phyloP scores from a whole-genome alignment of 2,113 vertebrate genomes.

The Neodon shergylaensis region DNA sequence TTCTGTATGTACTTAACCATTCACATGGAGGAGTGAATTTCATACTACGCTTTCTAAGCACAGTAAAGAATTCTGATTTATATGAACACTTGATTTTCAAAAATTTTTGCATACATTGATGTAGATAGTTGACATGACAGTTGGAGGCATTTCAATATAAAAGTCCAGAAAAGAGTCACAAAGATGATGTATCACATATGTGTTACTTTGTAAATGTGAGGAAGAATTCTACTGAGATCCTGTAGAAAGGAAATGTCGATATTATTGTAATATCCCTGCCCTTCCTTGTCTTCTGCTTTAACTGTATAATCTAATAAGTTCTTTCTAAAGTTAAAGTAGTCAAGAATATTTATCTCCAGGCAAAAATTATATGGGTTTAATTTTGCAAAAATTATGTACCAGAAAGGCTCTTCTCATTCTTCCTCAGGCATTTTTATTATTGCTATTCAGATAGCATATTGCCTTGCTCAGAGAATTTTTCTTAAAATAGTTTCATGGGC shows the following conservation, averaged over 20 bases:
- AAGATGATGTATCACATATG: not conserved
- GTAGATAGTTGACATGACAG: not conserved
- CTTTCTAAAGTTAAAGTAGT: slow-evolving; percentile 37
- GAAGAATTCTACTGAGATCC: not conserved
- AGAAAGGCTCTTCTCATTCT: slow-evolving; percentile 41
- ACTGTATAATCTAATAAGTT: not conserved
- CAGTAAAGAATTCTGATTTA: not conserved
- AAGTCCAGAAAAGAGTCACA: not conserved
- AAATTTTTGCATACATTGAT: not conserved
- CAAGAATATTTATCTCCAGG: slow-evolving; percentile 15
- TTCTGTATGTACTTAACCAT: not conserved
- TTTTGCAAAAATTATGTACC: slow-evolving; percentile 47
- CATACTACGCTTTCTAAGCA: not conserved
- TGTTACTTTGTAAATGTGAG: not conserved
- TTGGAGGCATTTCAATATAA: not conserved
- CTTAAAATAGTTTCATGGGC: not conserved
- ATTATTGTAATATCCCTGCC: not conserved
- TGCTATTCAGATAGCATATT: slow-evolving; percentile 14
- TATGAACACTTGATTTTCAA: not conserved
- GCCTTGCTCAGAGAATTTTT: not conserved
- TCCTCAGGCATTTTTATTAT: slow-evolving; percentile 22
- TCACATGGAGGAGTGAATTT: not conserved
- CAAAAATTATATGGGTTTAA: slow-evolving; percentile 56
- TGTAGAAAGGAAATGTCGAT: not conserved
- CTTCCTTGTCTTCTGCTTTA: not conserved